Conservation (phyloP, 35 echinoderm and acorn worm genomes). For the Lytechinus pictus region DNA sequence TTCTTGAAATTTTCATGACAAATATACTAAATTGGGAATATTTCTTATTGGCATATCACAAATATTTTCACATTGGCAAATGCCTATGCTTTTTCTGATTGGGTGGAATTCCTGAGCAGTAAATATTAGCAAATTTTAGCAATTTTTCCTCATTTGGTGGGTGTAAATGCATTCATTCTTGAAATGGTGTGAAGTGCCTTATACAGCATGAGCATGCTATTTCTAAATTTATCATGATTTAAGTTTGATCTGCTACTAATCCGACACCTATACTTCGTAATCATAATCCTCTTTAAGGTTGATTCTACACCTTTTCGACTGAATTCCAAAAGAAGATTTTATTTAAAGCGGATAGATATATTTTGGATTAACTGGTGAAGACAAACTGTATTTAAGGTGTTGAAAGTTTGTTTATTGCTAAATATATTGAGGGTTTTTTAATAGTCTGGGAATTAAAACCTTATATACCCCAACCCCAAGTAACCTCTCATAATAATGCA, state of each 20-base stretch:
- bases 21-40: too few species aligned
- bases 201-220: background rate
- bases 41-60: too few species aligned
- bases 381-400: conserved; percentile 26
- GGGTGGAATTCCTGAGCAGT: too few species aligned
- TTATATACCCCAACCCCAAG: background rate
- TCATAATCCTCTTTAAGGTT: background rate
- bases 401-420: conserved; percentile 29
- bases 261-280: background rate
- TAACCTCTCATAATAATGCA: too few species aligned
- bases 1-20: too few species aligned
- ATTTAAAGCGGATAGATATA: background rate
- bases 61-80: too few species aligned
- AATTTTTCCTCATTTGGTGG: too few species aligned
- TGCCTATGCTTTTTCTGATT: too few species aligned
- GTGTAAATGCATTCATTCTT: too few species aligned
- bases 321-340: background rate
- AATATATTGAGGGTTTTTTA: background rate
- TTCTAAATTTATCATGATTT: background rate
- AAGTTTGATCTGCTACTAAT: background rate
- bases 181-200: background rate
- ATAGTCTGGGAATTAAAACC: background rate
- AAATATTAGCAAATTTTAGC: too few species aligned
- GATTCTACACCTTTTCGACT: background rate
- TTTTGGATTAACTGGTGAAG: background rate